A percentile compares a stretch with the other conserved stretches of the same genome.
phyloP scores from a whole-genome alignment of 2,113 vertebrate species.

The Sebastes schlegelii region DNA sequence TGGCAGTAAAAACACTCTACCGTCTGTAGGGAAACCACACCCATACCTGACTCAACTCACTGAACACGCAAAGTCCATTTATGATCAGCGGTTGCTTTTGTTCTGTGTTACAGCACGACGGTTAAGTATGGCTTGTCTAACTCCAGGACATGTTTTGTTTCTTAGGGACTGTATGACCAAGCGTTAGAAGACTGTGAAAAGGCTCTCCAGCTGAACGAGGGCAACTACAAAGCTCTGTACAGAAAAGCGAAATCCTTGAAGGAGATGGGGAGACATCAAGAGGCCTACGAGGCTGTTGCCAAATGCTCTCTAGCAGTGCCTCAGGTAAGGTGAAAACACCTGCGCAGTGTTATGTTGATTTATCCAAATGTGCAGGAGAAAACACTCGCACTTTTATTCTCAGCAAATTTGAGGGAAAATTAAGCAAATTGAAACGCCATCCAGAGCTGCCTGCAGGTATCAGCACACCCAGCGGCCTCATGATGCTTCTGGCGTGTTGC shows the following conservation, averaged over 20 bases:
- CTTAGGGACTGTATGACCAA: conserved; percentile 89
- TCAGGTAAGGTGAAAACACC: conserved; percentile 84
- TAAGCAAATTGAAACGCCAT: conserved; percentile 5
- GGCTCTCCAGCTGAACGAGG: conserved; percentile 89
- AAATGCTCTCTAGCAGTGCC: conserved; percentile 95
- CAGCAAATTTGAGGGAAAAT: not conserved
- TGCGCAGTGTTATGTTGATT: not conserved
- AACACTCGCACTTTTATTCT: not conserved
- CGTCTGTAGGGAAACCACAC: conserved; percentile 7
- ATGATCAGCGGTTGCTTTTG: not conserved
- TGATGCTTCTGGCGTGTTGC: not conserved
- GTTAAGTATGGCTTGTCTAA: conserved; percentile 4
- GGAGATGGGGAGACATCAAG: conserved; percentile 89
- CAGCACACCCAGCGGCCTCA: not conserved
- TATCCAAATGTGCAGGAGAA: not conserved
- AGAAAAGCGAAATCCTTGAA: conserved; percentile 93
- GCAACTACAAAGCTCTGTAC: conserved; percentile 93
- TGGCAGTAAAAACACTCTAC: not conserved
- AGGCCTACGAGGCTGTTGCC: conserved; percentile 95
- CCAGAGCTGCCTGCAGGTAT: not conserved
- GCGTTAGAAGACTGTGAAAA: conserved; percentile 92
- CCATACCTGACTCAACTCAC: not conserved
- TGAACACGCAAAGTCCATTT: conserved; percentile 19
- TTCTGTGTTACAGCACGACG: not conserved
- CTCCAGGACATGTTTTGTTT: not conserved